Evolutionary conservation across 2,888 invertebrate genomes (phyloP).

Genomic region (Priocnemis perturbator): DNA sequence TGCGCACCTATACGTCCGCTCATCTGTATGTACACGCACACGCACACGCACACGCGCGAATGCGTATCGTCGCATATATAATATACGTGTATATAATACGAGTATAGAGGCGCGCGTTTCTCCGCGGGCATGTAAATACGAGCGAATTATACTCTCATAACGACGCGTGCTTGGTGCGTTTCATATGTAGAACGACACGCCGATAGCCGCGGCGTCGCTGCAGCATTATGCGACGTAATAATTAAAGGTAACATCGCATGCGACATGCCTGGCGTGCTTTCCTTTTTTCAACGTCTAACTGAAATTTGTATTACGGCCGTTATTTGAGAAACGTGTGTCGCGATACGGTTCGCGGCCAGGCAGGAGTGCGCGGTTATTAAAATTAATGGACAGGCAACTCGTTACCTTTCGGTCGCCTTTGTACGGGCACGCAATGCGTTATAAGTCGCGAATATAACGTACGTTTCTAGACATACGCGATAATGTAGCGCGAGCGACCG

Average conservation of each 20-base stretch:
- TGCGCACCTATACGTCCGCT: neutral
- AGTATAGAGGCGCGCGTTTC: too few species aligned
- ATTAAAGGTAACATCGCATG: conserved; percentile 22
- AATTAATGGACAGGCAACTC: too few species aligned
- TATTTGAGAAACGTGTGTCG: conserved; percentile 3
- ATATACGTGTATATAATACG: neutral
- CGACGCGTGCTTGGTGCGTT: neutral
- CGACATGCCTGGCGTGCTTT: conserved; percentile 1
- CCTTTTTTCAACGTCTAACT: conserved; percentile 3
- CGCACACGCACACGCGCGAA: neutral
- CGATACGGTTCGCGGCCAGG: conserved; percentile 6
- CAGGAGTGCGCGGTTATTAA: conserved; percentile 10
- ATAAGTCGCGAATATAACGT: conserved; percentile 24
- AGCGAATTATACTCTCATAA: neutral
- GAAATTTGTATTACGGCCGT: conserved; percentile 5
- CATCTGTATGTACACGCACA: neutral
- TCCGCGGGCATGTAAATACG: neutral
- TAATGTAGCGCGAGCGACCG: too few species aligned
- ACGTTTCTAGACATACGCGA: conserved; percentile 27
- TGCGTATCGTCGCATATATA: too few species aligned
- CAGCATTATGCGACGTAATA: conserved; percentile 19
- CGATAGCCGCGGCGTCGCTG: conserved; percentile 3
- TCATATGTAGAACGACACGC: neutral
- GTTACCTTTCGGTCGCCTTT: too few species aligned
- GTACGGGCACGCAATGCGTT: conserved; percentile 10